phyloP scores from a whole-genome alignment of 1,140 invertebrate species.

The Drosophila setifemur region DNA sequence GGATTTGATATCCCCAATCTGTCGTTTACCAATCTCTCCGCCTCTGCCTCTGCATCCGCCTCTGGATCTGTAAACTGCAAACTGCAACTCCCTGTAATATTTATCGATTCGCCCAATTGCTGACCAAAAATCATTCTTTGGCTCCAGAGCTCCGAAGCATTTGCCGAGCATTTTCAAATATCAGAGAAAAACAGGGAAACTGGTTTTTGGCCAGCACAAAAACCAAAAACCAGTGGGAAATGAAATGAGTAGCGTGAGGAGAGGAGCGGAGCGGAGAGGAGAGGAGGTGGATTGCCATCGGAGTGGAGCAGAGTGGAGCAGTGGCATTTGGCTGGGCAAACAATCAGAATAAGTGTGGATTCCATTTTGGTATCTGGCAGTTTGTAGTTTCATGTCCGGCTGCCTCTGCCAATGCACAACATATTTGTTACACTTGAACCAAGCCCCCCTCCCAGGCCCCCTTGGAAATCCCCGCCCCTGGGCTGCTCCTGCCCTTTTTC shows the following conservation, averaged over 20 bases:
- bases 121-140: constrained; percentile 34
- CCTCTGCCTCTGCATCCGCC: background rate
- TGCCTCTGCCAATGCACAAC: constrained; percentile 32
- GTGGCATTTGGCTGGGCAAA: constrained; percentile 24
- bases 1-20: background rate
- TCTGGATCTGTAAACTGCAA: no score
- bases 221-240: no score
- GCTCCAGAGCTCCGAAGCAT: constrained; percentile 2
- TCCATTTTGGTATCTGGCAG: constrained; percentile 35
- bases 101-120: constrained; percentile 26
- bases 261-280: background rate
- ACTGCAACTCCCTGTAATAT: constrained; percentile 6
- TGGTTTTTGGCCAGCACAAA: constrained; percentile 17
- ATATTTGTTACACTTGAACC: constrained; percentile 73
- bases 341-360: constrained; percentile 70
- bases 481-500: constrained; percentile 12
- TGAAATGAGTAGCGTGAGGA: no score
- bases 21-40: background rate
- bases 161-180: constrained; percentile 37
- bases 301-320: background rate
- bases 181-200: no score
- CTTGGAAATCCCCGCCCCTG: no score
- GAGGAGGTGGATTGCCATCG: background rate
- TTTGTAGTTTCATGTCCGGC: constrained; percentile 38
- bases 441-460: no score